Evolutionary conservation across 2,797 vertebrate species (phyloP).

Genomic region (Lindbergichthys nudifrons): DNA sequence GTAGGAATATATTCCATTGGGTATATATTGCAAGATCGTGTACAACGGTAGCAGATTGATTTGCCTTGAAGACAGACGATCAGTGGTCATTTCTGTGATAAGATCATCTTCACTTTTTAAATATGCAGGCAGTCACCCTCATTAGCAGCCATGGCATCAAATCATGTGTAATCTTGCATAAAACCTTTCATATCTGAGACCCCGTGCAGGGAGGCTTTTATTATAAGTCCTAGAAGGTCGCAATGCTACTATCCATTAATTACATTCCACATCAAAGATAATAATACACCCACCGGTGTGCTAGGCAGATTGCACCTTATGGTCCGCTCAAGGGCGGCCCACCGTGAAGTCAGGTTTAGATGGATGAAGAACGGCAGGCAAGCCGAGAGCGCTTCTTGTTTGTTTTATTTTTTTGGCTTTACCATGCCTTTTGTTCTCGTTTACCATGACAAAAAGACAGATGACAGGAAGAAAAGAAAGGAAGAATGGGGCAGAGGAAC

Average conservation of each 20-base stretch:
- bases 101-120: constrained; percentile 1
- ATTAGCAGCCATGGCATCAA: constrained; percentile 71
- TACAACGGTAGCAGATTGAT: constrained; percentile 28
- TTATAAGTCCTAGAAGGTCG: constrained; percentile 73
- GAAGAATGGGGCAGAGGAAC: constrained; percentile 1
- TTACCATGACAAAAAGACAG: constrained; percentile 33
- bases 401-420: constrained; percentile 25
- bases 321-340: constrained; percentile 75
- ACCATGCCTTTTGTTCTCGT: constrained; percentile 29
- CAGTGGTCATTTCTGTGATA: constrained; percentile 33
- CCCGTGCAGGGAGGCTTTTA: constrained; percentile 67
- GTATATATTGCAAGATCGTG: constrained; percentile 10
- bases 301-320: constrained; percentile 66
- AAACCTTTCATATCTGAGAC: constrained; percentile 69
- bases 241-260: constrained; percentile 77
- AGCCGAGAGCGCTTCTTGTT: constrained; percentile 48
- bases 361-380: constrained; percentile 72
- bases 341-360: constrained; percentile 69
- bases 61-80: constrained; percentile 40
- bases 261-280: constrained; percentile 79
- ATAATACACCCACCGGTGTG: constrained; percentile 81
- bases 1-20: constrained; percentile 6
- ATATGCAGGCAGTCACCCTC: constrained; percentile 55
- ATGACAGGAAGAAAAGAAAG: constrained; percentile 21
- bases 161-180: constrained; percentile 76